Base-by-base conservation (phyloP, 2,113 vertebrate genomes). In the Rhodinocichla rosea region DNA sequence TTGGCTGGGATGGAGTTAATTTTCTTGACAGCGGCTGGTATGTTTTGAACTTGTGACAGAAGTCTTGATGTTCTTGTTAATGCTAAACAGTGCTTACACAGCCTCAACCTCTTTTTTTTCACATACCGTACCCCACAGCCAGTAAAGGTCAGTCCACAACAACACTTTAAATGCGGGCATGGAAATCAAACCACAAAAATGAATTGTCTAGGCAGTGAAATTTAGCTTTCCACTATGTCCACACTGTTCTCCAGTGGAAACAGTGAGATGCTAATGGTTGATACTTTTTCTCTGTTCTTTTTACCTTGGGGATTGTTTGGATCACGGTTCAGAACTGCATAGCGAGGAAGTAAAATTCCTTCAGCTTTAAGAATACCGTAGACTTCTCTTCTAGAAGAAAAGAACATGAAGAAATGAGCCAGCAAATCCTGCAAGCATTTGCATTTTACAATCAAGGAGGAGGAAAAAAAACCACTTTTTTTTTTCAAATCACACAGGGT, bases 261-360 rank as follows among this genome's bases (percentile, higher is more conserved):
- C 12, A n/a, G 57, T 56, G 16, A 76, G 8, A 82, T 79, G 32
- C 6, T 14, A 50, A 42, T 37, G 5, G 35, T 8, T 74, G 52
- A 6, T 24, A 52, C 10, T 70, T 68, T 8, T 76, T 69, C 28
- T 92, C 30, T 68, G 45, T 8, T 39, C 20, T 52, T 95, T 80
- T 95, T 97, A 99, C 99, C 99, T 96, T 99, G 98, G 24, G 99
- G 99, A 95, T 98, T 98, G 94, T 98, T 98, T 90, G 99, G 98
- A 96, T 99, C 98, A 84, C 99, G 97, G 94, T 99, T 99, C 78
- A 99, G 97, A 93, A 99, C 97, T 65, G 99, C 99, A 42, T 98
- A 99, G 76, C 99, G 98, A 91, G 99, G 98, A 96, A 99, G 98
- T 80, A 98, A 97, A 96, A 99, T 99, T 39, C 99, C 99, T 97